Conservation (phyloP, 1,140 invertebrate genomes). For the Drosophila ogumai region DNA sequence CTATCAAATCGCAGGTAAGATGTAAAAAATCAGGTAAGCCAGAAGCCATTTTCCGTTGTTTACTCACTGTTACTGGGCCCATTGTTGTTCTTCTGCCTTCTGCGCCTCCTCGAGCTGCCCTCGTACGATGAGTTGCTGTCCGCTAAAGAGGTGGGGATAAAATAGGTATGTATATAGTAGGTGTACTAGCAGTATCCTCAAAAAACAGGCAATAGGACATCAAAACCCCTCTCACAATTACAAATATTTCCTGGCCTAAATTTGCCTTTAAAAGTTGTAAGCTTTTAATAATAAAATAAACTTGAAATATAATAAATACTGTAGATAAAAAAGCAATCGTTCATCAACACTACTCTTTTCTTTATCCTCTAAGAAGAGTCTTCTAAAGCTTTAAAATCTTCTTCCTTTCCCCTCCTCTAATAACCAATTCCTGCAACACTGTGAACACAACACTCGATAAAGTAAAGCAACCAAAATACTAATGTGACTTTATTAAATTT, state of each 20-base stretch:
- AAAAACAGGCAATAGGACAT: not conserved
- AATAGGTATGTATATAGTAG: not conserved
- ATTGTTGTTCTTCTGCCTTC: slow-evolving; percentile 83
- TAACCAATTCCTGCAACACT: not conserved
- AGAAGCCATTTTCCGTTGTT: not conserved
- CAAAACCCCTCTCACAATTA: too few relatives aligned
- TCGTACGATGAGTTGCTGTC: slow-evolving; percentile 84
- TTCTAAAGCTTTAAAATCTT: not conserved
- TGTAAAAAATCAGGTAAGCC: not conserved
- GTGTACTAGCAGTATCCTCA: not conserved
- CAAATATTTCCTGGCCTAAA: too few relatives aligned
- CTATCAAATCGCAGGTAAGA: slow-evolving; percentile 32
- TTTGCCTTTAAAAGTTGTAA: not conserved
- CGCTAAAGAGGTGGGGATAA: slow-evolving; percentile 51
- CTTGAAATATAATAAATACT: too few relatives aligned
- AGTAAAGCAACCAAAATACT: slow-evolving; percentile 11
- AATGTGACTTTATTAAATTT: slow-evolving; percentile 22
- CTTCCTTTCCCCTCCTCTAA: not conserved
- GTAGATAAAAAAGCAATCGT: not conserved
- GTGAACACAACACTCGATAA: not conserved
- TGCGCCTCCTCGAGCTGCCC: slow-evolving; percentile 79
- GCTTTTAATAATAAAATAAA: too few relatives aligned
- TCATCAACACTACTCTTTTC: not conserved
- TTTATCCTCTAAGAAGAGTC: not conserved
- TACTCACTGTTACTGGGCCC: slow-evolving; percentile 79